phyloP scores from a whole-genome alignment of 2,797 vertebrate species.

The Lepilemur septentrionalis region DNA sequence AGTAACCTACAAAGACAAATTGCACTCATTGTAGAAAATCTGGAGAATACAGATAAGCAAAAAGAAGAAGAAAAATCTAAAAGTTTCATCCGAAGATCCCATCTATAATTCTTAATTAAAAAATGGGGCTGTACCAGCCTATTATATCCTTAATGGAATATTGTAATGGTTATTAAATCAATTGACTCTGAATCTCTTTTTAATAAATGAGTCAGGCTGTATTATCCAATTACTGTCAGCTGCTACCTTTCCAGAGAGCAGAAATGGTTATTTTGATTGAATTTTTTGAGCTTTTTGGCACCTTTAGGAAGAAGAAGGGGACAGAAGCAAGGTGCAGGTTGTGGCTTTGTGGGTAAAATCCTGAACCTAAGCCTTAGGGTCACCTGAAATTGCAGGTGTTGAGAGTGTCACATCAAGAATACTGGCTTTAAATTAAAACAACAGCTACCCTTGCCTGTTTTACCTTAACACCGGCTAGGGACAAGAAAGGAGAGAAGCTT shows the following conservation, averaged over 20 bases:
- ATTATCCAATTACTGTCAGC: constrained; percentile 88
- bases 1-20: constrained; percentile 52
- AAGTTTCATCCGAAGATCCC: constrained; percentile 17
- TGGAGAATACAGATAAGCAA: constrained; percentile 9
- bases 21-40: background rate
- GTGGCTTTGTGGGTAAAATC: background rate
- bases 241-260: constrained; percentile 85
- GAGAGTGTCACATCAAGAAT: background rate
- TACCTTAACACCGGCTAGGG: background rate
- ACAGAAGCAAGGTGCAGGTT: background rate
- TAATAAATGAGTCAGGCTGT: constrained; percentile 88
- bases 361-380: background rate
- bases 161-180: constrained; percentile 89
- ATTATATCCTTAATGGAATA: constrained; percentile 87
- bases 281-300: constrained; percentile 84
- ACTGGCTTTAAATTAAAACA: background rate
- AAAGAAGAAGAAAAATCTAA: background rate
- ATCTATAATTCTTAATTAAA: constrained; percentile 83
- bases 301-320: constrained; percentile 51
- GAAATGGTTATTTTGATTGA: constrained; percentile 83
- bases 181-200: constrained; percentile 87
- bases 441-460: background rate
- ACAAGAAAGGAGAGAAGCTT: background rate
- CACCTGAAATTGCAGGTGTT: background rate
- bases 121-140: constrained; percentile 81